Evolutionary conservation across 2,113 vertebrate genomes (phyloP), one percentile per base, ranked within the genome.

Genomic region (Acanthochromis polyacanthus): DNA sequence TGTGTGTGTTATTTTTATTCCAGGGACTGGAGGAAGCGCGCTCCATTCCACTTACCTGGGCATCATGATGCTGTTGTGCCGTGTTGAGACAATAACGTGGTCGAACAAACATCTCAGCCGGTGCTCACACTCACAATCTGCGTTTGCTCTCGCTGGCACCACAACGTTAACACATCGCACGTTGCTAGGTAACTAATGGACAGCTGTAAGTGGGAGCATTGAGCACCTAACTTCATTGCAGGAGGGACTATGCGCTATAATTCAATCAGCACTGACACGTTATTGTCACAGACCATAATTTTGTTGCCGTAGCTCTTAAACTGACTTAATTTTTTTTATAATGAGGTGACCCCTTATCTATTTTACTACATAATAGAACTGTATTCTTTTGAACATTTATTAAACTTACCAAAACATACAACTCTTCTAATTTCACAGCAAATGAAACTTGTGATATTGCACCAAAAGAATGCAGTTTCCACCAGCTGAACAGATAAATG

Each of bases 111-210:
- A 72, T 75, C 22, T 38, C 45, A 51, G 45, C 23, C 22, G 19
- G 38, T 5, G 17, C 74, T 62, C 70, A 57, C 64, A 77, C 56
- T 69, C 66, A 10, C 57, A 65, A n/a, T 36, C n/a, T 23, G 55
- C 57, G 14, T 80, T 62, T 46, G 45, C 68, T 61, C 43, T 60
- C 63, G 43, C 52, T 65, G 78, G 64, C n/a, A 43, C 64, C 28
- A 43, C 74, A 74, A 71, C 66, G 70, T 70, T 59, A 74, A 74
- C 60, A 83, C 43, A 4, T 23, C 22, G 23, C 56, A 40, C 55
- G 92, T 92, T 92, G 92, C 93, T 88, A 84, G 80, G 93, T 87
- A 88, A 93, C 90, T 82, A 90, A 85, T 92, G 88, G 77, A 77
- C 55, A 36, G 58, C 62, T 67, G 5, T 71, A 81, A 80, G 70